Conservation (phyloP, 2,113 vertebrate genomes). For the Polypterus bichir region DNA sequence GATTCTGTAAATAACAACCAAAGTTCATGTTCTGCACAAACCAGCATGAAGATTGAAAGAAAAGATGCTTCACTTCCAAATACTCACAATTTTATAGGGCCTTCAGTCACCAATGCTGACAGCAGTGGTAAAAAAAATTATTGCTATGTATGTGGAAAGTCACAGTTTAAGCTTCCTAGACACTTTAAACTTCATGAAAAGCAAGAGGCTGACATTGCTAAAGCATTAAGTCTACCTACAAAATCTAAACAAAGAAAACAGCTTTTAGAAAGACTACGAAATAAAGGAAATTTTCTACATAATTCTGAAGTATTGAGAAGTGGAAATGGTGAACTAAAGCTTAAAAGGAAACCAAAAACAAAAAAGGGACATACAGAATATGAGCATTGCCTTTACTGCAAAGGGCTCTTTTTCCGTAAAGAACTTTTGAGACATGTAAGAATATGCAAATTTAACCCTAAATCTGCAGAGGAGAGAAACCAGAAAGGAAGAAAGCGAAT, state of each 20-base stretch:
- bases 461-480: not conserved
- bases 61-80: too few relatives aligned
- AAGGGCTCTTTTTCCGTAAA: slow-evolving; percentile 13
- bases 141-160: too few relatives aligned
- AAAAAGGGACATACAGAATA: slow-evolving; percentile 8
- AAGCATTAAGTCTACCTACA: slow-evolving; percentile 8
- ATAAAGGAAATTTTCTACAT: slow-evolving; percentile 10
- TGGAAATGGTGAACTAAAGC: not conserved
- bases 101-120: too few relatives aligned
- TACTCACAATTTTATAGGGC: too few relatives aligned
- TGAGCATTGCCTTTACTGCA: slow-evolving; percentile 19
- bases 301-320: slow-evolving; percentile 4
- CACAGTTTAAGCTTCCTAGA: too few relatives aligned
- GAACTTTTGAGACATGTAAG: slow-evolving; percentile 16
- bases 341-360: slow-evolving; percentile 9
- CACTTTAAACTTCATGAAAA: slow-evolving; percentile 10
- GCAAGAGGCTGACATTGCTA: slow-evolving; percentile 3
- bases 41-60: too few relatives aligned
- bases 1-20: too few relatives aligned
- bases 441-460: slow-evolving; percentile 13
- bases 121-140: too few relatives aligned
- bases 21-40: too few relatives aligned
- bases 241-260: slow-evolving; percentile 1
- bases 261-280: slow-evolving; percentile 6
- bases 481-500: slow-evolving; percentile 5